These are phyloP conservation scores for Gila orcuttii DNA, from an alignment of 2,113 vertebrate species.

Conservation along the genomic window DNA sequence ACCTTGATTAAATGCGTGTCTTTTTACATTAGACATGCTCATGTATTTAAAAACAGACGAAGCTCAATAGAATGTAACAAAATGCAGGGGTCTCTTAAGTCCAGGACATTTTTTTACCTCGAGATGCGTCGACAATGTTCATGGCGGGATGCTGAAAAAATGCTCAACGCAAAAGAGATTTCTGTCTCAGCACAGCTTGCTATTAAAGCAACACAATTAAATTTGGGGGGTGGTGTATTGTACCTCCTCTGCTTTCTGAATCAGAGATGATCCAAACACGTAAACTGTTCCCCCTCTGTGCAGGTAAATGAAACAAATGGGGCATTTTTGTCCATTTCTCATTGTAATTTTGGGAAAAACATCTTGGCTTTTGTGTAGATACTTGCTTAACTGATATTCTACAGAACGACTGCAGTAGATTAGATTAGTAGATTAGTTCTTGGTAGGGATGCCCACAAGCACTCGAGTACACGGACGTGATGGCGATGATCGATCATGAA, in stretches of 20 bases:
- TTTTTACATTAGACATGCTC: not conserved
- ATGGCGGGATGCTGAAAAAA: no score
- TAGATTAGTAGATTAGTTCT: not conserved
- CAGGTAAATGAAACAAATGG: not conserved
- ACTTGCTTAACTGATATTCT: not conserved
- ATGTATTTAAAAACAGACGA: not conserved
- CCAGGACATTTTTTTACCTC: no score
- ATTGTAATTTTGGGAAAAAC: not conserved
- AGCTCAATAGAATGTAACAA: not conserved
- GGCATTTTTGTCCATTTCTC: not conserved
- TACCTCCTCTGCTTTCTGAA: slow-evolving; percentile 42
- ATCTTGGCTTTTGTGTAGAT: not conserved
- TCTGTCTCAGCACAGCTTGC: not conserved
- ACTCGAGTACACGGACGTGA: no score
- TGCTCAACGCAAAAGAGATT: not conserved
- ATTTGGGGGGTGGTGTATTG: not conserved
- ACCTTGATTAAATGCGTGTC: not conserved
- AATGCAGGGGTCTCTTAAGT: not conserved
- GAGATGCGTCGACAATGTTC: no score
- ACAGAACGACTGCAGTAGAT: not conserved
- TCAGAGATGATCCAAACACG: not conserved
- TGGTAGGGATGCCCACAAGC: no score
- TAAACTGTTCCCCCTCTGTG: not conserved
- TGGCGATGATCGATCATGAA: no score
- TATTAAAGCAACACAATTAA: not conserved